Evolutionary conservation across 2,113 vertebrate species (phyloP), one percentile per base, ranked within the genome.

Genomic region (Setophaga coronata): DNA sequence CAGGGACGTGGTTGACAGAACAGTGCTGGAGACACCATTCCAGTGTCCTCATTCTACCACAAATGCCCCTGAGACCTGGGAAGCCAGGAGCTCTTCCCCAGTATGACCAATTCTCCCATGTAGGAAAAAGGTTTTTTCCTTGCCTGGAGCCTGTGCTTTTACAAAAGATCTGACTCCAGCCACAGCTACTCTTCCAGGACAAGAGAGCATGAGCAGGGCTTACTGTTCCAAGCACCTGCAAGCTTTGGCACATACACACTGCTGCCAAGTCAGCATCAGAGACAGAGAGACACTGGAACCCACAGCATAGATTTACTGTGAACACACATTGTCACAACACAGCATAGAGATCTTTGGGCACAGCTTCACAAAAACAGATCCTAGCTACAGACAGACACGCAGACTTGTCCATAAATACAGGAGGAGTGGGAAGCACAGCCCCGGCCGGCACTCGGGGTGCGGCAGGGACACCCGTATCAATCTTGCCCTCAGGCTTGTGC

Each of bases 221-320:
- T 19, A 12, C 64, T 26, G 29, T 38, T 42, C 50, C 6, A 3
- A n/a, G 54, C 54, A 57, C 72, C 56, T 26, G 72, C 71, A 42
- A 26, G 53, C 42, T 69, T 66, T 34, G 33, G 72, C 24, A 31
- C 80, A 42, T n/a, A 24, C 13, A 18, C n/a, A 10, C 45, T 36
- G 69, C 82, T 77, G 72, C 10, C 40, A 14, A 43, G 54, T 34
- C 81, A 64, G 43, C 80, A 67, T 25, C 61, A 73, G 62, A 94
- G 51, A 90, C 79, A 77, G 47, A 81, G 73, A 74, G 61, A 96
- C 66, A 1, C 34, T 6, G 16, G 86, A 93, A 93, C 38, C 85
- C 85, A 96, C 93, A 93, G 95, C 80, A 73, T 21, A 51, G 65
- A 51, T 97, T 97, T 97, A 97, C 95, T 97, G 95, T 93, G 91